Conservation (phyloP, 2,888 invertebrate species). For the Sphaeridia pumilis region DNA sequence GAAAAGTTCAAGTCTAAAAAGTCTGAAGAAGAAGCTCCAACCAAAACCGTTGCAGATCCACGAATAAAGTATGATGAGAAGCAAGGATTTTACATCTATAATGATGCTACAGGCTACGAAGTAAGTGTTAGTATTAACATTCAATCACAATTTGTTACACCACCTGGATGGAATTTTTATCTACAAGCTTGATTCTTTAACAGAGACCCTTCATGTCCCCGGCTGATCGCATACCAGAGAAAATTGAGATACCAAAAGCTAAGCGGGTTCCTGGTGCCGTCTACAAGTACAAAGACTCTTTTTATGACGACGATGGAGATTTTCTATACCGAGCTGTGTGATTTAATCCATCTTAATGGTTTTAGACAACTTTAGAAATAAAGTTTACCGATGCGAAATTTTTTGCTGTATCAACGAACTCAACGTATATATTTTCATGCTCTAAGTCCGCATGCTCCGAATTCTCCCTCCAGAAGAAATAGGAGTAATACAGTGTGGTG, state of each 20-base stretch:
- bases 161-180: no score
- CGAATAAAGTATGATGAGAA: constrained; percentile 11
- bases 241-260: constrained; percentile 58
- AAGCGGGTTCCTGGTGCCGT: constrained; percentile 52
- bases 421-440: no score
- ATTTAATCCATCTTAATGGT: no score
- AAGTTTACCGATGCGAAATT: no score
- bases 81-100: constrained; percentile 18
- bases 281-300: constrained; percentile 65
- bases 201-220: constrained; percentile 16
- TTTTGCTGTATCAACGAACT: no score
- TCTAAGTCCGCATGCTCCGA: no score
- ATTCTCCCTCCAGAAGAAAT: no score
- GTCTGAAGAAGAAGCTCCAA: not conserved
- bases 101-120: constrained; percentile 19
- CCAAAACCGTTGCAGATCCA: not conserved
- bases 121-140: no score
- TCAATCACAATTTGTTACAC: no score
- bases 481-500: no score
- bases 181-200: constrained; percentile 3
- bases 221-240: constrained; percentile 4
- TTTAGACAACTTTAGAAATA: no score
- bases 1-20: constrained; percentile 15
- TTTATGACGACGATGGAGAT: constrained; percentile 65
- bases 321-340: constrained; percentile 59